Conservation (phyloP, 2,797 vertebrate genomes). For the Propithecus deckenii region DNA sequence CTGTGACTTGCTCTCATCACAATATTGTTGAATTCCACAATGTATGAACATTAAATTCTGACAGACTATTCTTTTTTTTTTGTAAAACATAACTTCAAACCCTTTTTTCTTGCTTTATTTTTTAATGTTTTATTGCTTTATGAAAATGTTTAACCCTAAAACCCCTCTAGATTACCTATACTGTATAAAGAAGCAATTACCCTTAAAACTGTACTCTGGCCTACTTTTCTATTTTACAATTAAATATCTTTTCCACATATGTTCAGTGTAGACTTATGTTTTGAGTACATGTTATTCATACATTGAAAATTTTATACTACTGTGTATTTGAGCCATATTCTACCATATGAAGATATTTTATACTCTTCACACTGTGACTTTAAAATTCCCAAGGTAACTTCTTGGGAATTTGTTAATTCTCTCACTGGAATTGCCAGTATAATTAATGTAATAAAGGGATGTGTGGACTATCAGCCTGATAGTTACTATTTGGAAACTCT, state of each 20-base stretch:
- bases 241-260: slow-evolving; percentile 90
- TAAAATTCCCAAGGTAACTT: neutral
- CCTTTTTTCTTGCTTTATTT: slow-evolving; percentile 83
- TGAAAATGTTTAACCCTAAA: slow-evolving; percentile 85
- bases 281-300: slow-evolving; percentile 46
- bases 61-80: slow-evolving; percentile 81
- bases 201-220: slow-evolving; percentile 89
- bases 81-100: slow-evolving; percentile 81
- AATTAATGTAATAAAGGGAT: neutral
- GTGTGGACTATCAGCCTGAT: neutral
- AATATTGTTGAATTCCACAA: slow-evolving; percentile 79
- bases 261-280: slow-evolving; percentile 76
- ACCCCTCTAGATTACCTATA: slow-evolving; percentile 84
- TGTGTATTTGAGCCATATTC: neutral
- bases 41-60: slow-evolving; percentile 80
- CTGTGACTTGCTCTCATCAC: slow-evolving; percentile 69
- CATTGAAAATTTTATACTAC: slow-evolving; percentile 24
- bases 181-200: slow-evolving; percentile 85
- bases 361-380: neutral
- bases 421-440: neutral
- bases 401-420: neutral
- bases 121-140: slow-evolving; percentile 87
- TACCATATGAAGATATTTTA: neutral
- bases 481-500: neutral
- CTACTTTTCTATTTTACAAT: slow-evolving; percentile 91